Conservation (phyloP, 2,888 invertebrate species). For the Polyploca ridens region DNA sequence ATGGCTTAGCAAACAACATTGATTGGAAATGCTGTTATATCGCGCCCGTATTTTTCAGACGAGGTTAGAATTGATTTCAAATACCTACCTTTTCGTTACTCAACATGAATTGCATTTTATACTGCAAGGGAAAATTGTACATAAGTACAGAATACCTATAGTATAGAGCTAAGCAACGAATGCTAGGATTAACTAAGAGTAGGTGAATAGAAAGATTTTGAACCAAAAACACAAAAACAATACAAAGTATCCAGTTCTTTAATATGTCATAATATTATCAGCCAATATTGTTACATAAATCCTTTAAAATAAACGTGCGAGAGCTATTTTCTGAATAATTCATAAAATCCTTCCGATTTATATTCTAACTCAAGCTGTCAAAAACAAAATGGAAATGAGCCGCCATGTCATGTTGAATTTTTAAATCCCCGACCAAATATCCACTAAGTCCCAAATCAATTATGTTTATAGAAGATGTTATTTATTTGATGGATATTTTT, state of each 20-base stretch:
- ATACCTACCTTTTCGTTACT: not conserved
- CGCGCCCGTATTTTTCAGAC: not conserved
- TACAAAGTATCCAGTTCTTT: too few species aligned
- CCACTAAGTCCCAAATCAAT: conserved; percentile 10
- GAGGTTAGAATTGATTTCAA: not conserved
- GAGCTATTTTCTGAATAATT: conserved; percentile 45
- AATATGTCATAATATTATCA: not conserved
- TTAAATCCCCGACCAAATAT: conserved; percentile 23
- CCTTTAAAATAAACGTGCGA: conserved; percentile 13
- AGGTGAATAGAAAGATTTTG: too few species aligned
- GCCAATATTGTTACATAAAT: not conserved
- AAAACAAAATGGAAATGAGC: conserved; percentile 40
- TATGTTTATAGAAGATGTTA: conserved; percentile 14
- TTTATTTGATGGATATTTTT: not conserved
- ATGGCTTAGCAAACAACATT: conserved; percentile 5
- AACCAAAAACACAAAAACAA: too few species aligned
- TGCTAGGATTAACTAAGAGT: too few species aligned
- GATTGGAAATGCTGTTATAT: not conserved
- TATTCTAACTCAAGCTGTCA: conserved; percentile 36
- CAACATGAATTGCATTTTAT: not conserved
- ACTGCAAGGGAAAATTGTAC: not conserved
- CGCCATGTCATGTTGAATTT: conserved; percentile 24
- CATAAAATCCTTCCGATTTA: conserved; percentile 43
- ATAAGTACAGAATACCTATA: not conserved
- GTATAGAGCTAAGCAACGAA: too few species aligned